Evolutionary conservation across 2,888 invertebrate species (phyloP), one percentile per base, ranked within the genome.

Genomic region (Dolichomitus sp.): DNA sequence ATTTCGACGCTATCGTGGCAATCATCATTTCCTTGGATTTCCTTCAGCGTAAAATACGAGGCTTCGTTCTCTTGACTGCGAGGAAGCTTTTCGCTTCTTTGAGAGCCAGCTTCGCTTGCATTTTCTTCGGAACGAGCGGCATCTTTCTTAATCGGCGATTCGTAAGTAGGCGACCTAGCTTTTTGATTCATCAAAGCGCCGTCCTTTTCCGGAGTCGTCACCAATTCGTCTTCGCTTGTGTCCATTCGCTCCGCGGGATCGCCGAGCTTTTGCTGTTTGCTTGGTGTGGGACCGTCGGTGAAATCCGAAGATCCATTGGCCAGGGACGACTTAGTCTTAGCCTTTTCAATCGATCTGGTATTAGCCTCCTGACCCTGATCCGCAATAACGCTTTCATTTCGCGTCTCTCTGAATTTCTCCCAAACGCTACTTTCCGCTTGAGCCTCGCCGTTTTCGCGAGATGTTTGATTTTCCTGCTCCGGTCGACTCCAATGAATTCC

Each of bases 251-350:
- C 69, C 2, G 42, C 45, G n/a, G 33, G n/a, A 45, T n/a, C 2
- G 14, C n/a, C 59, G 23, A 84, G 61, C 40, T 80, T 85, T 30
- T 54, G 74, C 52, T 80, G 84, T 72, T 85, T 85, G 19, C 72
- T 85, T 33, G 81, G 81, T 9, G 84, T 82, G 1, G 84, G 84
- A 6, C 82, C 84, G 42, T 74, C 79, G 45, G 14, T 12, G 6
- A n/a, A 17, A 23, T 76, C 77, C 2, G 27, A 17, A 48, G 48
- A 6, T 73, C 45, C 74, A 40, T 61, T 78, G 12, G 50, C 40
- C 11, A 54, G n/a, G 2, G 17, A 23, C 12, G 12, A 30, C 9
- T 42, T 54, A 23, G 11, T 14, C 14, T 37, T 23, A 23, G 33
- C 14, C 52, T 50, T 4, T 6, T 19, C 40, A 11, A 19, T 19